Evolutionary conservation across 1,140 invertebrate genomes (phyloP).

Genomic region (Polypedilum pembai): DNA sequence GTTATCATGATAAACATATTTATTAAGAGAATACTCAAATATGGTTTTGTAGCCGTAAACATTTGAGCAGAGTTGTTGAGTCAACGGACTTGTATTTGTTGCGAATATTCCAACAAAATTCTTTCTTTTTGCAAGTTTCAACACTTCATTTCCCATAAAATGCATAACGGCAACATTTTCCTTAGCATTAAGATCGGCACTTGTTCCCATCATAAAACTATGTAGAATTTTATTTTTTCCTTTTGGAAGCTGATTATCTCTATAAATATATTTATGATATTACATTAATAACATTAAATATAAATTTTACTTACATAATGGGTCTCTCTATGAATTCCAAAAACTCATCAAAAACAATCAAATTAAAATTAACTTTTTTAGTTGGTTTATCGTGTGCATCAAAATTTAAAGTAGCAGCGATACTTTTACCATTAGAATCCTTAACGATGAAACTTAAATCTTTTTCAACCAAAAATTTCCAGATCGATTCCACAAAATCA

Average conservation of each 20-base stretch:
- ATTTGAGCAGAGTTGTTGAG: slow-evolving; percentile 71
- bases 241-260: slow-evolving; percentile 53
- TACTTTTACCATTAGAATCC: slow-evolving; percentile 38
- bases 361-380: slow-evolving; percentile 54
- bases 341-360: slow-evolving; percentile 68
- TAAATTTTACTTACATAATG: slow-evolving; percentile 48
- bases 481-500: slow-evolving; percentile 54
- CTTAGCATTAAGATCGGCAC: slow-evolving; percentile 50
- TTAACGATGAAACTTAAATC: slow-evolving; percentile 62
- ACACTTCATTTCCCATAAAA: slow-evolving; percentile 65
- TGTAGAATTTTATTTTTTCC: slow-evolving; percentile 65
- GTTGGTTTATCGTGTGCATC: slow-evolving; percentile 71
- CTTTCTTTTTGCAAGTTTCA: slow-evolving; percentile 55
- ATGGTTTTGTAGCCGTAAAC: slow-evolving; percentile 71
- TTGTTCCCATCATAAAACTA: slow-evolving; percentile 80
- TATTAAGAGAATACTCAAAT: slow-evolving; percentile 70
- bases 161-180: slow-evolving; percentile 71
- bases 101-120: slow-evolving; percentile 69
- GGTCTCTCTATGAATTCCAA: slow-evolving; percentile 66
- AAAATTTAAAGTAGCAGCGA: slow-evolving; percentile 67
- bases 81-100: slow-evolving; percentile 76
- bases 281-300: background rate
- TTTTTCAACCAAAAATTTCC: slow-evolving; percentile 57
- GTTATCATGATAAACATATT: slow-evolving; percentile 62
- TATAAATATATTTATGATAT: slow-evolving; percentile 35